Percentiles rank a stretch among this genome's conserved stretches.
These are phyloP conservation scores for Proteles cristata DNA, from an alignment of 2,113 vertebrate genomes.

Conservation along the genomic window DNA sequence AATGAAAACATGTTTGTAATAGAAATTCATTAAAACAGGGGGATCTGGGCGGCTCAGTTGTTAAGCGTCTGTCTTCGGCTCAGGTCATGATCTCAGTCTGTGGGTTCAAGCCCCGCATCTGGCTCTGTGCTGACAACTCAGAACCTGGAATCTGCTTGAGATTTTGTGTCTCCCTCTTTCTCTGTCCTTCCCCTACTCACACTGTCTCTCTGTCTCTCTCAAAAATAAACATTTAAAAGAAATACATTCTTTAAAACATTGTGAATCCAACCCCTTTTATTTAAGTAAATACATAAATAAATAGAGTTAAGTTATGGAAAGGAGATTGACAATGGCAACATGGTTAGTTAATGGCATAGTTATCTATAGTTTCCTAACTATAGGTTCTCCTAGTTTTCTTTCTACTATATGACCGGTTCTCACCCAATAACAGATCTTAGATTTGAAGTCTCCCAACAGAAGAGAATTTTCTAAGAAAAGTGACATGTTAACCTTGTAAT, in stretches of 20 bases:
- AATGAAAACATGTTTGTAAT: background rate
- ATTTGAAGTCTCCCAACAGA: background rate
- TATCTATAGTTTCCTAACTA: background rate
- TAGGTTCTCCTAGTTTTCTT: background rate
- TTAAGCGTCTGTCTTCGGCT: too few species aligned
- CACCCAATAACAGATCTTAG: background rate
- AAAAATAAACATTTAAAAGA: background rate
- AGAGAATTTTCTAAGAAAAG: background rate
- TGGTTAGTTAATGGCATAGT: background rate
- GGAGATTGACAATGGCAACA: background rate
- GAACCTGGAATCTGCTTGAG: too few species aligned
- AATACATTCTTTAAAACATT: background rate
- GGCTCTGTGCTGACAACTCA: too few species aligned
- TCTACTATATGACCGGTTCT: background rate
- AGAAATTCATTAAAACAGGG: background rate
- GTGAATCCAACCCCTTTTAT: background rate
- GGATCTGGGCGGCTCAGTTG: too few species aligned
- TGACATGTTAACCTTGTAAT: background rate
- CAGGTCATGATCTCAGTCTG: too few species aligned
- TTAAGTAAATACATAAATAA: background rate
- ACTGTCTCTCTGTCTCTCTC: too few species aligned
- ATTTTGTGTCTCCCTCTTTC: too few species aligned
- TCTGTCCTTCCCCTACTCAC: too few species aligned
- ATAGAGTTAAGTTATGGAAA: background rate
- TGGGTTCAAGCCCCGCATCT: too few species aligned